Evolutionary conservation across 2,888 invertebrate species (phyloP).

Genomic region (Scaptomyza parva): DNA sequence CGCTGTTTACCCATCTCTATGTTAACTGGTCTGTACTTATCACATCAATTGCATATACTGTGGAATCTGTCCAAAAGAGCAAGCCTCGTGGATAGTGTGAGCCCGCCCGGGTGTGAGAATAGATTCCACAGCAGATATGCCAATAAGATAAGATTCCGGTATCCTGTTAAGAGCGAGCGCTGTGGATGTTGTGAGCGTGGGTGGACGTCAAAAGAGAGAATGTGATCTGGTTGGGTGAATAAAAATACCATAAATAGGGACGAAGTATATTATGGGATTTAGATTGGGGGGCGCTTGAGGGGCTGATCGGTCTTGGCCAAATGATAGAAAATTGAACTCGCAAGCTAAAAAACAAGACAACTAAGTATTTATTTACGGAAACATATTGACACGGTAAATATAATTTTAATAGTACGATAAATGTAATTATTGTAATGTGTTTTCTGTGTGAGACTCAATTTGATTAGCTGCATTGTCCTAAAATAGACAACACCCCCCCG

Average conservation of each 20-base stretch:
- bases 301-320: no score
- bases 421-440: slow-evolving; percentile 52
- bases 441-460: slow-evolving; percentile 15
- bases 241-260: no score
- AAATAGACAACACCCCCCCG: slow-evolving; percentile 45
- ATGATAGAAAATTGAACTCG: background rate
- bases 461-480: slow-evolving; percentile 48
- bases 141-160: no score
- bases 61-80: background rate
- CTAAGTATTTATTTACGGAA: slow-evolving; percentile 54
- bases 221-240: no score
- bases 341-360: slow-evolving; percentile 53
- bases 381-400: slow-evolving; percentile 41
- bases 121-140: background rate
- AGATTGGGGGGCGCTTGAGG: no score
- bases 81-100: background rate
- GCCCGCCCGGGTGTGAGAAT: no score
- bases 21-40: no score
- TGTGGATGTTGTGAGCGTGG: no score
- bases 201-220: no score
- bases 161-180: background rate
- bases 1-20: no score
- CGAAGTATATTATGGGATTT: no score
- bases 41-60: no score
- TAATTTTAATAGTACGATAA: slow-evolving; percentile 43